Base-by-base conservation (phyloP, 2,888 invertebrate species). In the Epinotia brunnichana region DNA sequence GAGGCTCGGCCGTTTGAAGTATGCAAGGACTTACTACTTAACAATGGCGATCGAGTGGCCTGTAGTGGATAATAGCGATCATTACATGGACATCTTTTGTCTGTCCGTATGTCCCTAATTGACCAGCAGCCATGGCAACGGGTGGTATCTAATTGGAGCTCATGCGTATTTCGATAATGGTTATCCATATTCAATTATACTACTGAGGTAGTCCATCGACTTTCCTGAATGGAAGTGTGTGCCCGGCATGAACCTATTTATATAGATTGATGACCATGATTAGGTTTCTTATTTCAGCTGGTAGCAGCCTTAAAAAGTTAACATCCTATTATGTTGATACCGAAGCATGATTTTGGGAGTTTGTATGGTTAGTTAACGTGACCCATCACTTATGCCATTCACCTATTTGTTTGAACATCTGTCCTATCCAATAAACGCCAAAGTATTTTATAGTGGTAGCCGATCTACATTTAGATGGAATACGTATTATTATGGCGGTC, bases 41-140 rank as follows among this genome's bases (percentile, higher is more conserved):
- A 82, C 82, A 84, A 85, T 83, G 74, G 80, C 77, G 66, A 56
- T 71, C 75, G 81, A 87, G 85, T 83, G 83, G 81, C 70, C 77
- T 76, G 74, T 76, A 77, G 77, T 79, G 80, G 81, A 85, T 89
- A 89, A 88, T 86, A 80, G 79, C 80, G 76, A 83, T 86, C 82
- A 81, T 83, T 85, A 82, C 76, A 79, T 79, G 82, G 82, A 79
- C 83, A 83, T 84, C 83, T 84, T 83, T 88, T 87, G 87, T 88
- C 85, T 85, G 83, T 80, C 76, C 72, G 76, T 77, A 68, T 75
- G 71, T 70, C 82, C 79, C 80, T 86, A 85, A 85, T 87, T 86
- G 83, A 77, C 81, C 78, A 76, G 73, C 78, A 76, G 73, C 80
- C 83, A 85, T 89, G 77, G 86, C 75, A 82, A 88, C 87, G 74